These are phyloP conservation scores for Poeciliopsis presidionis DNA, from an alignment of 2,797 vertebrate species.

Conservation along the genomic window DNA sequence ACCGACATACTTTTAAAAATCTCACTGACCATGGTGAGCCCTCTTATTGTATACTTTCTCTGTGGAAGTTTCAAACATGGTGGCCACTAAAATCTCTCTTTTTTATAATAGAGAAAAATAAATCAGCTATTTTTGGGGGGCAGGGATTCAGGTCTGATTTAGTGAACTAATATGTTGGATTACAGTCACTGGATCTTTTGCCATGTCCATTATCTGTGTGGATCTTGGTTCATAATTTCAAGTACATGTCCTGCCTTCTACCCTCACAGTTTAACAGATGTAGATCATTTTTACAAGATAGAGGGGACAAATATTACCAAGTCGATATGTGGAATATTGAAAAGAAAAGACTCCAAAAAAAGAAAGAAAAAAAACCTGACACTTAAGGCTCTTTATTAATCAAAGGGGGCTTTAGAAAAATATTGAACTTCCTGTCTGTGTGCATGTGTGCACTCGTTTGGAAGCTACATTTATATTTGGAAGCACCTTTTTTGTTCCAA, in stretches of 20 bases:
- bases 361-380: too few relatives aligned
- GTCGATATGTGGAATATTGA: neutral
- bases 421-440: neutral
- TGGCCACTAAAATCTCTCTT: neutral
- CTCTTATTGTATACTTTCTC: neutral
- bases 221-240: neutral
- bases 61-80: neutral
- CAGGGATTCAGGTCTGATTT: neutral
- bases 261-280: neutral
- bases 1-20: constrained; percentile 3
- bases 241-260: neutral
- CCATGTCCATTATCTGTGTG: neutral
- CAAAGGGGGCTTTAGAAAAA: neutral
- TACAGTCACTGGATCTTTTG: neutral
- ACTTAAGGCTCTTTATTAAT: neutral
- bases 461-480: neutral
- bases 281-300: neutral
- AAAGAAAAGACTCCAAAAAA: neutral
- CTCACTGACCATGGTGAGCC: neutral
- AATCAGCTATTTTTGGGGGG: neutral
- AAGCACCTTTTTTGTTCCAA: neutral
- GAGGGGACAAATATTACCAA: neutral
- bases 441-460: neutral
- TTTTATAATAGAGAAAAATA: neutral
- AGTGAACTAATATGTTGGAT: neutral